Evolutionary conservation across 2,797 vertebrate species (phyloP).

Genomic region (Vultur gryphus): DNA sequence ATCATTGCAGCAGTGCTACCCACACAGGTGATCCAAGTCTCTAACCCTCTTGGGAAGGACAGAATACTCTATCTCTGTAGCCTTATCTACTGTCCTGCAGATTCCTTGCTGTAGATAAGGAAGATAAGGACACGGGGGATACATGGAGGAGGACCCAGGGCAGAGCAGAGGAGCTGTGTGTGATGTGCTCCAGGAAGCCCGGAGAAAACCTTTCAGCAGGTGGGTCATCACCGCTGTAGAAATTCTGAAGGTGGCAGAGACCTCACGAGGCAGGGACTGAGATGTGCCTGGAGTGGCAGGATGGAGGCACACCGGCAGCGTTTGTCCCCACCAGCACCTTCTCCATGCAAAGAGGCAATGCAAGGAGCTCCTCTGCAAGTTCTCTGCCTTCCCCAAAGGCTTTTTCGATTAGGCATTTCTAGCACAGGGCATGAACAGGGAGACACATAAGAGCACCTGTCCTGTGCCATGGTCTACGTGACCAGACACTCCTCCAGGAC

Average conservation of each 20-base stretch:
- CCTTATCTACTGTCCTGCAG: neutral
- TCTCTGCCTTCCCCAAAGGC: neutral
- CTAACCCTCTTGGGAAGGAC: neutral
- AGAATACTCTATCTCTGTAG: neutral
- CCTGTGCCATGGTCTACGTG: accelerated
- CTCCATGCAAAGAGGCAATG: neutral
- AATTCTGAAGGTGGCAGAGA: neutral
- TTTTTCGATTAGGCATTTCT: neutral
- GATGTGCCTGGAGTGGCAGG: accelerated
- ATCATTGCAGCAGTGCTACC: neutral
- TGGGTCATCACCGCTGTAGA: neutral
- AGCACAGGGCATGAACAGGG: neutral
- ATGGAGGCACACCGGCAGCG: neutral
- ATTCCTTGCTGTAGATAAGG: neutral
- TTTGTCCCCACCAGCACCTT: neutral
- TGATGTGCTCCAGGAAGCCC: neutral
- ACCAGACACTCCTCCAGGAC: neutral
- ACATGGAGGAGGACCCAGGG: neutral
- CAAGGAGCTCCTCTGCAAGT: neutral
- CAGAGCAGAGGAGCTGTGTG: neutral
- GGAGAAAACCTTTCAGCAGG: neutral
- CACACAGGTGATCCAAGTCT: neutral
- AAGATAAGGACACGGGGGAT: accelerated
- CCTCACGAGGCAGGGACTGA: neutral
- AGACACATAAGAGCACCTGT: neutral